Base-by-base conservation (phyloP, 2,113 vertebrate genomes). In the Percina caprodes region DNA sequence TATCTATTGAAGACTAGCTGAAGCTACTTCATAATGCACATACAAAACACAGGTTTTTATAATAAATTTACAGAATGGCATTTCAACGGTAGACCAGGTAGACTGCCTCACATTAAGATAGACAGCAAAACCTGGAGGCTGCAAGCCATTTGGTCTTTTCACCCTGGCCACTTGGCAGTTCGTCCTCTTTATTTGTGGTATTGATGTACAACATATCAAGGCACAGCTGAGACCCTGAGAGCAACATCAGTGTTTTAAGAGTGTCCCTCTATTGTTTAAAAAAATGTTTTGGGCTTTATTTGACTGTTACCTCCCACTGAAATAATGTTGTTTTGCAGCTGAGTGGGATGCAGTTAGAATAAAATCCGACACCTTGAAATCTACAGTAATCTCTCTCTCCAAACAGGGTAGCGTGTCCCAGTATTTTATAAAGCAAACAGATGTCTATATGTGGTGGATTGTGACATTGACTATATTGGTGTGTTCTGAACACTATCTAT, bases 171-270 rank as follows among this genome's bases (percentile, higher is more conserved):
- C 48, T 6, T 60, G 51, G 70, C 75, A 54, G 14, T 24, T 3
- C 35, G 30, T 61, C 56, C 45, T 82, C 54, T 72, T 52, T 23
- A 52, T 79, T 69, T 77, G 45, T 61, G 24, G 71, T 83, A 49
- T 66, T 62, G 23, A 68, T 59, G 45, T 21, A 26, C 8, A 46
- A 33, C 23, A 58, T 9, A 68, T 59, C 30, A 74, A 55, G 56
- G 10, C 48, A 42, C 74, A 70, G 26, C 59, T 63, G 61, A 79
- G 39, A 68, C 51, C 51, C 61, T 19, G 19, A 52, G 62, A 76
- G 48, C 72, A 59, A 7, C 46, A 33, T 13, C 70, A 39, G 39
- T 16, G 30, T 33, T 63, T 85, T 85, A 35, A 49, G 26, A 33
- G 48, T 23, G 45, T 23, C 11, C 21, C 35, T 60, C 7, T 70